Evolutionary conservation across 2,113 vertebrate genomes (phyloP).

Genomic region (Phainopepla nitens): DNA sequence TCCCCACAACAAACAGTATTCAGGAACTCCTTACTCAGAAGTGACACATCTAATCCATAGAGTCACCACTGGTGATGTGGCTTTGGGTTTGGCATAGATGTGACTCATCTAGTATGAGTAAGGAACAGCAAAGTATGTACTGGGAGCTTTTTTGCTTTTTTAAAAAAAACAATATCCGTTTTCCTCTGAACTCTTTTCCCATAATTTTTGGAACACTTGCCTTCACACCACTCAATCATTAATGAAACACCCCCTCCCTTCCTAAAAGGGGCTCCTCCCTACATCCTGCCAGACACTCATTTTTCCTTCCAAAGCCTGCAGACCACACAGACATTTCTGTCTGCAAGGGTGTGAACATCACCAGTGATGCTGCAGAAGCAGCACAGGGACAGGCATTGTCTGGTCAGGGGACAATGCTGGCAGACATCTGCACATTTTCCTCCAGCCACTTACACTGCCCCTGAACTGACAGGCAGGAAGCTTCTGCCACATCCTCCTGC

Average conservation of each 20-base stretch:
- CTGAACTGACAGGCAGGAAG: neutral
- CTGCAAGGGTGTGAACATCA: neutral
- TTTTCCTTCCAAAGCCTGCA: neutral
- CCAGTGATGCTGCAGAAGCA: neutral
- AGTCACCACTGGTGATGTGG: neutral
- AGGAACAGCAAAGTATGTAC: neutral
- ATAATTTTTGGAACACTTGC: neutral
- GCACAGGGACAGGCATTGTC: neutral
- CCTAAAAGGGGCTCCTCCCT: neutral
- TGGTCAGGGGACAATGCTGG: neutral
- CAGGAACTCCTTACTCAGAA: neutral
- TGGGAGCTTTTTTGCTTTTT: neutral
- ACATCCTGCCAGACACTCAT: neutral
- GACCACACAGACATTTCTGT: neutral
- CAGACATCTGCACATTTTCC: neutral
- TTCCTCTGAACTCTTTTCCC: neutral
- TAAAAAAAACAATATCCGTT: neutral
- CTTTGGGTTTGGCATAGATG: neutral
- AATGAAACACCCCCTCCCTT: accelerated
- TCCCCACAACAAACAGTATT: neutral
- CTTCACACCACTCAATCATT: neutral
- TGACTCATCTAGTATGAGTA: neutral
- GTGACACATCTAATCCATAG: neutral
- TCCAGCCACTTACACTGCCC: neutral
- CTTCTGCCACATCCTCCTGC: neutral